These are phyloP conservation scores for Dendropsophus ebraccatus DNA, from an alignment of 2,113 vertebrate species.

Conservation along the genomic window DNA sequence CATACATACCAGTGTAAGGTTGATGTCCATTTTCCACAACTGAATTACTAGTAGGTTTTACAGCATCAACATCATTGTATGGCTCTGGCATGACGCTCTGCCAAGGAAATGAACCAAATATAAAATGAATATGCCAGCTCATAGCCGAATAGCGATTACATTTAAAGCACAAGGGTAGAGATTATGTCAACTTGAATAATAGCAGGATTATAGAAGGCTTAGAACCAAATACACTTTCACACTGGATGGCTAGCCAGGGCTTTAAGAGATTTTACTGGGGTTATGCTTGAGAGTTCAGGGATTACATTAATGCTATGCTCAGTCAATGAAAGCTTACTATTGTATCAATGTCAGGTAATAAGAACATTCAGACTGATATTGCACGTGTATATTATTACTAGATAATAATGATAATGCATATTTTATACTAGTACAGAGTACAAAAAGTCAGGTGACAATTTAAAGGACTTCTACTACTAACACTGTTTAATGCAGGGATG, in stretches of 20 bases:
- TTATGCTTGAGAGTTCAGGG: slow-evolving; percentile 4
- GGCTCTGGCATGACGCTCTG: slow-evolving; percentile 75
- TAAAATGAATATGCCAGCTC: slow-evolving; percentile 45
- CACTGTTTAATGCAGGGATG: no score
- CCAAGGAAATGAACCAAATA: slow-evolving; percentile 58
- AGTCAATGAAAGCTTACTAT: slow-evolving; percentile 9
- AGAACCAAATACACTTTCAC: slow-evolving; percentile 28
- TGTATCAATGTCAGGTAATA: slow-evolving; percentile 12
- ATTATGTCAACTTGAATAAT: slow-evolving; percentile 53
- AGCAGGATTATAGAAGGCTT: slow-evolving; percentile 25
- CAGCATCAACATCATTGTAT: slow-evolving; percentile 63
- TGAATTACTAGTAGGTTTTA: slow-evolving; percentile 64
- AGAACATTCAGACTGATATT: background rate
- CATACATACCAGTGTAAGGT: slow-evolving; percentile 67
- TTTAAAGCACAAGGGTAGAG: slow-evolving; percentile 48
- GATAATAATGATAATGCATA: background rate
- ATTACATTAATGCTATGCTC: slow-evolving; percentile 26
- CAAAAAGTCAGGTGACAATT: background rate
- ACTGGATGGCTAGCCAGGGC: slow-evolving; percentile 34
- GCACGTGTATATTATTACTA: background rate
- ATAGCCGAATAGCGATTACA: slow-evolving; percentile 41
- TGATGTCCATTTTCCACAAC: slow-evolving; percentile 74
- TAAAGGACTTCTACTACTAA: background rate
- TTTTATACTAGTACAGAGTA: background rate
- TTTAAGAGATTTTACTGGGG: slow-evolving; percentile 22